A percentile compares a stretch with the other conserved stretches of the same genome.
Conservation (phyloP, 2,113 vertebrate species). For the Microtus pennsylvanicus region DNA sequence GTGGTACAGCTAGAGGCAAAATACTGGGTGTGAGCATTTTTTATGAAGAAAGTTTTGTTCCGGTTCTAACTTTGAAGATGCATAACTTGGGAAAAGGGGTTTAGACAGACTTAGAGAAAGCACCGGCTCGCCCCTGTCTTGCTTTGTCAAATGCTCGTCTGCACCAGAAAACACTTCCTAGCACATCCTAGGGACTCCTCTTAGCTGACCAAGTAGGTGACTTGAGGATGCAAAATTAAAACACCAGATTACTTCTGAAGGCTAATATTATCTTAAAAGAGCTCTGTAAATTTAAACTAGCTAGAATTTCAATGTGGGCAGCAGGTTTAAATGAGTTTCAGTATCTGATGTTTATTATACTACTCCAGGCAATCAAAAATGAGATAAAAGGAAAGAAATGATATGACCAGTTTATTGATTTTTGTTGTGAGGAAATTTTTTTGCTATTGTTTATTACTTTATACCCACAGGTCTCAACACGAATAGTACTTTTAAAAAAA, state of each 20-base stretch:
- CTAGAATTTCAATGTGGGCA: constrained; percentile 41
- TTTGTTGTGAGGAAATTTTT: constrained; percentile 25
- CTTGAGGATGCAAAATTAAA: constrained; percentile 81
- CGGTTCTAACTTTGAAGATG: constrained; percentile 58
- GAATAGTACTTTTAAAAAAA: not conserved
- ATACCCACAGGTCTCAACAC: constrained; percentile 37
- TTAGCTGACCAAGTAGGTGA: constrained; percentile 79
- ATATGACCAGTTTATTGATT: constrained; percentile 39
- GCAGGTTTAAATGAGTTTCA: constrained; percentile 43
- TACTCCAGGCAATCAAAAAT: not conserved
- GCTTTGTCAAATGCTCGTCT: not conserved
- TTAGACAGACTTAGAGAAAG: constrained; percentile 43
- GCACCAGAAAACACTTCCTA: constrained; percentile 56
- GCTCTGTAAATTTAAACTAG: constrained; percentile 11
- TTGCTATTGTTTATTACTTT: constrained; percentile 14
- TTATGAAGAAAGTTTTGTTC: constrained; percentile 46
- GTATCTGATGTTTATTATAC: not conserved
- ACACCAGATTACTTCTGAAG: constrained; percentile 49
- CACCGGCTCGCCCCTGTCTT: not conserved
- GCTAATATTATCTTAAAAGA: constrained; percentile 40
- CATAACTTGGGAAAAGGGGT: constrained; percentile 28
- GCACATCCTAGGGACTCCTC: constrained; percentile 27
- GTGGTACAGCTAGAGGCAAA: not conserved
- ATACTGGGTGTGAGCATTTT: constrained; percentile 55
- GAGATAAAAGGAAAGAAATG: constrained; percentile 42